Conservation (phyloP, 1,140 invertebrate genomes). For the Drosophila repleta region DNA sequence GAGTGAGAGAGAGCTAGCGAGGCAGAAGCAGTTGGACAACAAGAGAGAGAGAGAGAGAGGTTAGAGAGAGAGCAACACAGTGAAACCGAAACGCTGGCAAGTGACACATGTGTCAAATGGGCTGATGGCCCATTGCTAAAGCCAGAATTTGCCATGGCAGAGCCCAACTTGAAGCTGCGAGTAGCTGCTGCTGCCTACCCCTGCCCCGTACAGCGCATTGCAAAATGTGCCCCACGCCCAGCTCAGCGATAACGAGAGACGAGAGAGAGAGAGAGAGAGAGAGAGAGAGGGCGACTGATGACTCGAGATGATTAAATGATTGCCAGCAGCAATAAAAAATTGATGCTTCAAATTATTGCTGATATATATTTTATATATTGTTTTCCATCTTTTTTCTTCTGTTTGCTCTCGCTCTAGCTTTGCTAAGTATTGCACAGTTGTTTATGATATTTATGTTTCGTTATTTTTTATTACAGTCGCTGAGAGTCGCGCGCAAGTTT, state of each 20-base stretch:
- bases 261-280: too few species aligned
- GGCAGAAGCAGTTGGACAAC: too few species aligned
- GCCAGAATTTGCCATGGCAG: constrained; percentile 47
- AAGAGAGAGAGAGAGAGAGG: background rate
- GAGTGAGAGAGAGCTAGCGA: background rate
- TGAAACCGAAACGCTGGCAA: constrained; percentile 66
- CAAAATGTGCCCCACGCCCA: constrained; percentile 4
- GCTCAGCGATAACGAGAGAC: constrained; percentile 18
- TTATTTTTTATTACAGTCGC: constrained; percentile 30
- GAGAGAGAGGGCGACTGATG: constrained; percentile 57
- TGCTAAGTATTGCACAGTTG: constrained; percentile 11
- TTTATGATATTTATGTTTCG: constrained; percentile 40
- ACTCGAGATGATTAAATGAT: constrained; percentile 81
- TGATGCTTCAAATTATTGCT: constrained; percentile 74
- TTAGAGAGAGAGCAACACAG: background rate
- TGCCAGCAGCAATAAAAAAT: constrained; percentile 76
- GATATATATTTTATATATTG: constrained; percentile 39
- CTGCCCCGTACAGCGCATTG: background rate
- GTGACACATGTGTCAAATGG: constrained; percentile 81
- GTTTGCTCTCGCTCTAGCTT: background rate
- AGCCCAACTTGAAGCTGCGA: background rate
- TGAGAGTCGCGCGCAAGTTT: constrained; percentile 4
- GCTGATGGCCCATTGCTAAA: constrained; percentile 46
- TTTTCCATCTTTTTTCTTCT: background rate
- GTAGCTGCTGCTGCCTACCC: background rate